Evolutionary conservation across 2,113 vertebrate genomes (phyloP).

Genomic region (Elanoides forficatus): DNA sequence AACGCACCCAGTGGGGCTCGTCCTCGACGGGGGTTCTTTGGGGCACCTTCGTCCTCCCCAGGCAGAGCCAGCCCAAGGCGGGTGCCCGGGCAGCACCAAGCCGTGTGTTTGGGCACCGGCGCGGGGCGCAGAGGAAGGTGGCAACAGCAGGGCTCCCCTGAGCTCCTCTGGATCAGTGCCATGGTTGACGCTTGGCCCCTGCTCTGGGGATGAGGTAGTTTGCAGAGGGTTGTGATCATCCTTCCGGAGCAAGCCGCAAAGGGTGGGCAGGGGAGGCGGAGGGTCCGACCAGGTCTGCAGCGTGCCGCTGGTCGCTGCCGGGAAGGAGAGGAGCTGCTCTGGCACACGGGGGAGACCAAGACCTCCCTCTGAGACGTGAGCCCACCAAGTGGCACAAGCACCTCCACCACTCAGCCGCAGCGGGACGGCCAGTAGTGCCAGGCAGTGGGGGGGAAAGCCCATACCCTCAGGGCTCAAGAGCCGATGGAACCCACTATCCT

Average conservation of each 20-base stretch:
- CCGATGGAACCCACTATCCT: background rate
- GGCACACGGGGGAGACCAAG: fast-evolving
- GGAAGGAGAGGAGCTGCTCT: background rate
- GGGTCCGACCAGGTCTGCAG: background rate
- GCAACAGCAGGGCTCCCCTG: background rate
- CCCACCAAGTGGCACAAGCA: background rate
- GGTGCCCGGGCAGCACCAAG: background rate
- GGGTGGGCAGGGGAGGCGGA: background rate
- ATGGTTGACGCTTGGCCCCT: background rate
- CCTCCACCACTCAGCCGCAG: fast-evolving
- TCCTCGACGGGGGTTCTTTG: background rate
- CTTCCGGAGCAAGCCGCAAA: background rate
- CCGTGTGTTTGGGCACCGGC: fast-evolving
- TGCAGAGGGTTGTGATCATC: background rate
- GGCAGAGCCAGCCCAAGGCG: background rate
- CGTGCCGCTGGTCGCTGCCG: background rate
- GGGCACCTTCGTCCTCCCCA: fast-evolving
- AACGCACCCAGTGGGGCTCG: fast-evolving
- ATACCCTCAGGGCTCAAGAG: background rate
- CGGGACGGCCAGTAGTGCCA: fast-evolving
- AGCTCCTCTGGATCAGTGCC: background rate
- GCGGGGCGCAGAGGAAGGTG: fast-evolving
- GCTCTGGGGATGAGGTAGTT: slow-evolving; percentile 4
- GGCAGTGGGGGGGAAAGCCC: background rate
- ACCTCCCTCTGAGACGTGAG: background rate